Evolutionary conservation across 2,888 invertebrate species (phyloP).

Genomic region (Sceliomorpha sp.): DNA sequence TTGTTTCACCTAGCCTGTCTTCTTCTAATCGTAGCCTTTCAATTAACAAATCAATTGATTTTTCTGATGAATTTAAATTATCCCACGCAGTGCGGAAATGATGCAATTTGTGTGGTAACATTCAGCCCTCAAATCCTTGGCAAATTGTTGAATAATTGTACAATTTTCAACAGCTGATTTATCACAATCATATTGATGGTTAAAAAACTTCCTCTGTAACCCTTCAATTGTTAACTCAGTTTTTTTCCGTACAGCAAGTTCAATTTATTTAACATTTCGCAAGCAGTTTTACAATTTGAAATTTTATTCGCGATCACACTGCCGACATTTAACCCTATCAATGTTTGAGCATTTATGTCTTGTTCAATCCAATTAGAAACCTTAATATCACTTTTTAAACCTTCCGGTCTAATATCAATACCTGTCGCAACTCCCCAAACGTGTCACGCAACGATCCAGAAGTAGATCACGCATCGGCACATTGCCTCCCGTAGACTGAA

Average conservation of each 20-base stretch:
- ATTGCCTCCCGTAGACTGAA: too few relatives aligned
- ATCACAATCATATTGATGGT: constrained; percentile 52
- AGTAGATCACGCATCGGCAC: too few relatives aligned
- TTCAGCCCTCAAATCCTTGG: too few relatives aligned
- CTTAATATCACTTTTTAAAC: not conserved
- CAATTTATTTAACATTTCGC: too few relatives aligned
- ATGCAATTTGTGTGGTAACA: constrained; percentile 58
- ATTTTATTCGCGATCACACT: too few relatives aligned
- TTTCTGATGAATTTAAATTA: constrained; percentile 37
- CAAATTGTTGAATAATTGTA: too few relatives aligned
- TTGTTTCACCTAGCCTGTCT: constrained; percentile 39
- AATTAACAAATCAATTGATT: constrained; percentile 20
- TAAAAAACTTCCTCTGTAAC: constrained; percentile 58
- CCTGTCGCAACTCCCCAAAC: not conserved
- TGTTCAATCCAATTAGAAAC: constrained; percentile 6
- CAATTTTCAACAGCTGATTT: constrained; percentile 59
- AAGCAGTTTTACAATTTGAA: too few relatives aligned
- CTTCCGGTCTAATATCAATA: not conserved
- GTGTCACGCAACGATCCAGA: too few relatives aligned
- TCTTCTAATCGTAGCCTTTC: constrained; percentile 42
- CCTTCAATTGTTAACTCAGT: too few relatives aligned
- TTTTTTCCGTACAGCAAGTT: too few relatives aligned
- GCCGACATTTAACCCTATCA: constrained; percentile 6
- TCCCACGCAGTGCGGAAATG: constrained; percentile 58
- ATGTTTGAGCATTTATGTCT: constrained; percentile 4